phyloP scores from a whole-genome alignment of 2,113 vertebrate genomes.

The Osmerus eperlanus region DNA sequence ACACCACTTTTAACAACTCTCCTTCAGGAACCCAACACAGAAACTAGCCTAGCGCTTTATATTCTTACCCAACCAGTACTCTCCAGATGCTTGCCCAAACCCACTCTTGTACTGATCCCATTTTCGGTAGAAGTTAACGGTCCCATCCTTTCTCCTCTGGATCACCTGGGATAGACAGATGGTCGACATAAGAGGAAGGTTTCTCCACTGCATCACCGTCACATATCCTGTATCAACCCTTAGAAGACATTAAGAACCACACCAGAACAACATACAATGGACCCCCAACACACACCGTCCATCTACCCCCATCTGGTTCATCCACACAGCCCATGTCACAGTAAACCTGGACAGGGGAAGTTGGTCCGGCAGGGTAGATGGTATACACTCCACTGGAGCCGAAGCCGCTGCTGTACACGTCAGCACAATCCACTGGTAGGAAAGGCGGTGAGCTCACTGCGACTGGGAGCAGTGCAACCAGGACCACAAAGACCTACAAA shows the following conservation, averaged over 20 bases:
- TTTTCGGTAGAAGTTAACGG: slow-evolving; percentile 71
- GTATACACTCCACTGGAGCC: slow-evolving; percentile 64
- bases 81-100: slow-evolving; percentile 69
- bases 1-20: too few species aligned
- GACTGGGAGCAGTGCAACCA: slow-evolving; percentile 20
- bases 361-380: slow-evolving; percentile 66
- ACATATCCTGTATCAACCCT: background rate
- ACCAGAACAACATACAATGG: background rate
- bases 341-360: slow-evolving; percentile 66
- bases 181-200: background rate
- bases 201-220: background rate
- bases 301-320: slow-evolving; percentile 45
- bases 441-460: slow-evolving; percentile 7
- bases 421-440: slow-evolving; percentile 34
- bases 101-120: slow-evolving; percentile 74
- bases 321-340: slow-evolving; percentile 67
- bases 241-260: background rate
- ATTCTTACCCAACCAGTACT: slow-evolving; percentile 75
- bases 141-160: slow-evolving; percentile 74
- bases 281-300: slow-evolving; percentile 20
- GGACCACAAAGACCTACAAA: background rate
- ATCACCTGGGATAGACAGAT: slow-evolving; percentile 58
- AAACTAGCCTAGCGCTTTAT: background rate
- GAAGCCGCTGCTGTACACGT: slow-evolving; percentile 25
- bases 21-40: background rate